These are phyloP conservation scores for Chydorus sphaericus DNA, from an alignment of 2,888 invertebrate species.

Conservation along the genomic window DNA sequence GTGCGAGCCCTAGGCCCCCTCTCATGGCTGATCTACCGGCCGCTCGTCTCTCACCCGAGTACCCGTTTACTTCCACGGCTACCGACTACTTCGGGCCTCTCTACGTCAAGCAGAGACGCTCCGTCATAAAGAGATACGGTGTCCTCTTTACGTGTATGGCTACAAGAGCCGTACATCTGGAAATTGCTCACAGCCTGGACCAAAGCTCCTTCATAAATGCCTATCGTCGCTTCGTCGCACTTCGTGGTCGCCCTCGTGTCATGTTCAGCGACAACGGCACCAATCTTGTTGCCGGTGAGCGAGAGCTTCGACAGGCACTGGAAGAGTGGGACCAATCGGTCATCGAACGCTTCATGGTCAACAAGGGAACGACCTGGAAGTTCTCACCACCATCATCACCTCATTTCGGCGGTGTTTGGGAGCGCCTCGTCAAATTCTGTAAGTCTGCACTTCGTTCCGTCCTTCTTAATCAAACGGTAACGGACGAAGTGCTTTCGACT, in stretches of 20 bases:
- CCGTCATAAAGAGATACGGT: conserved; percentile 9
- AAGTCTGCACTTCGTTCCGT: no score
- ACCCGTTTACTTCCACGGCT: conserved; percentile 8
- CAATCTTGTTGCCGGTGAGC: conserved; percentile 17
- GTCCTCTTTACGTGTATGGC: conserved; percentile 14
- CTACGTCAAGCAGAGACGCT: background rate
- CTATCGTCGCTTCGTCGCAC: conserved; percentile 6
- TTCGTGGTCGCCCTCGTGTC: conserved; percentile 13
- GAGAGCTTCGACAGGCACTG: conserved; percentile 6
- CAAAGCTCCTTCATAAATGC: conserved; percentile 4
- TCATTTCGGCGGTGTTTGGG: no score
- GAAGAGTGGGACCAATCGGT: background rate
- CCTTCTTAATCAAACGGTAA: no score
- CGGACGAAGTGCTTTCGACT: no score
- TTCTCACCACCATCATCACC: no score
- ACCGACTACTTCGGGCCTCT: conserved; percentile 6
- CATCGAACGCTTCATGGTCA: no score
- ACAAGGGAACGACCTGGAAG: no score
- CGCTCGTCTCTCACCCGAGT: background rate
- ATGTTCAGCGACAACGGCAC: conserved; percentile 19
- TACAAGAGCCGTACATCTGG: conserved; percentile 14
- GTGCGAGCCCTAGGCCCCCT: background rate
- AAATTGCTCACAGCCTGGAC: no score
- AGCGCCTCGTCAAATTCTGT: no score
- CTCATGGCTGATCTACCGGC: background rate